A percentile compares a stretch with the other conserved stretches of the same genome.
Evolutionary conservation across 1,140 invertebrate species (phyloP).

Genomic region (Atta colombica): DNA sequence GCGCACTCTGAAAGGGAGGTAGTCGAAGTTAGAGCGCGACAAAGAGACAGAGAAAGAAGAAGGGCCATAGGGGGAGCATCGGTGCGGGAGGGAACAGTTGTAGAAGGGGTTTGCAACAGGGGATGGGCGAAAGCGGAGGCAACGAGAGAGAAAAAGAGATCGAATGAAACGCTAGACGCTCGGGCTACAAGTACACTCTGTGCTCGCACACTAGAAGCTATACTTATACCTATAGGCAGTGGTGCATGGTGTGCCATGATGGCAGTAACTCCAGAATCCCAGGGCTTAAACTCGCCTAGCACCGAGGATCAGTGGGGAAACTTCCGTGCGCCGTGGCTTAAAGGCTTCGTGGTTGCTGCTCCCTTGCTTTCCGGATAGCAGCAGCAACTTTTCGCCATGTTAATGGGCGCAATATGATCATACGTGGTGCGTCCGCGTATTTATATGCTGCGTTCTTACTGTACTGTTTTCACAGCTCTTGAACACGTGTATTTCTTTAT

Average conservation of each 20-base stretch:
- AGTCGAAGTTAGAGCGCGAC: conserved; percentile 51
- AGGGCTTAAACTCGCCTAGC: conserved; percentile 85
- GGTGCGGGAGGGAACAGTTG: conserved; percentile 42
- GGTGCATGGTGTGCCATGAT: conserved; percentile 84
- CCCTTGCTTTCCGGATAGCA: conserved; percentile 76
- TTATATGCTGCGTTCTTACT: conserved; percentile 69
- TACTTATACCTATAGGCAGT: conserved; percentile 80
- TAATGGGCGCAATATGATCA: conserved; percentile 86
- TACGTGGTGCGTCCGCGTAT: conserved; percentile 78
- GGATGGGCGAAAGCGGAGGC: conserved; percentile 50
- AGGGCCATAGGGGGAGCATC: conserved; percentile 16
- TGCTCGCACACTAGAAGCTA: conserved; percentile 71
- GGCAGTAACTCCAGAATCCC: conserved; percentile 86
- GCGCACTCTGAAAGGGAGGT: conserved; percentile 58
- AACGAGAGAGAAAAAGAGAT: conserved; percentile 67
- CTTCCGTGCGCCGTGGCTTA: conserved; percentile 85
- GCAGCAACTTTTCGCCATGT: conserved; percentile 84
- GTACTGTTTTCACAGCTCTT: conserved; percentile 9
- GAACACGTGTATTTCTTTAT: conserved; percentile 19
- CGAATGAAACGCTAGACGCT: conserved; percentile 72
- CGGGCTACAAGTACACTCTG: conserved; percentile 74
- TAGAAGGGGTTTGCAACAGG: conserved; percentile 69
- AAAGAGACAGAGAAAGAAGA: conserved; percentile 65
- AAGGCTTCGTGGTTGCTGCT: conserved; percentile 86
- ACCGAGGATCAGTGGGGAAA: conserved; percentile 86